Evolutionary conservation across 1,140 invertebrate genomes (phyloP).

Genomic region (Dreissena rostriformis): DNA sequence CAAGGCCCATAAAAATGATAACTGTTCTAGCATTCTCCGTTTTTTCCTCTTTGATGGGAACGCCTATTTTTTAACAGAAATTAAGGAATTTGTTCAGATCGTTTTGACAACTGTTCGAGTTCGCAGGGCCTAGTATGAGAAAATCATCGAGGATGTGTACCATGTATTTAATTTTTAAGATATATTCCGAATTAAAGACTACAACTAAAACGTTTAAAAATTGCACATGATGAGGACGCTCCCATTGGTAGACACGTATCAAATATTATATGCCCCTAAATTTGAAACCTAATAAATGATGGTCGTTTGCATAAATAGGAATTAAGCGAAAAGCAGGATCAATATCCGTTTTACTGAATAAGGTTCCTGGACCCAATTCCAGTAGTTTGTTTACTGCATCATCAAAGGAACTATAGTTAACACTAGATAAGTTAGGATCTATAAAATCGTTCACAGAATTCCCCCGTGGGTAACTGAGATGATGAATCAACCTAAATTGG

Average conservation of each 20-base stretch:
- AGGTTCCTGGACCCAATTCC: no score
- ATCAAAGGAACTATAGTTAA: no score
- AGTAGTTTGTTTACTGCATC: no score
- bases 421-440: no score
- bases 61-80: constrained; percentile 18
- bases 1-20: constrained; percentile 29
- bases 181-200: neutral
- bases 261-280: constrained; percentile 10
- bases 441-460: no score
- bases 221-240: constrained; percentile 2
- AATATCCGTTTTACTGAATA: no score
- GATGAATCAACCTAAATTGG: no score
- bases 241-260: constrained; percentile 41
- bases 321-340: no score
- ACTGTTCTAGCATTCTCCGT: neutral
- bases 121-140: constrained; percentile 32
- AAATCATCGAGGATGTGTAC: constrained; percentile 56
- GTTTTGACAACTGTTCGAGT: neutral
- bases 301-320: no score
- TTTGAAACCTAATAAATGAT: neutral
- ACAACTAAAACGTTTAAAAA: constrained; percentile 26
- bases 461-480: no score
- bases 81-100: neutral
- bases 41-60: constrained; percentile 41
- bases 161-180: constrained; percentile 8